Base-by-base conservation (phyloP, 2,888 invertebrate genomes). In the Sesia apiformis region DNA sequence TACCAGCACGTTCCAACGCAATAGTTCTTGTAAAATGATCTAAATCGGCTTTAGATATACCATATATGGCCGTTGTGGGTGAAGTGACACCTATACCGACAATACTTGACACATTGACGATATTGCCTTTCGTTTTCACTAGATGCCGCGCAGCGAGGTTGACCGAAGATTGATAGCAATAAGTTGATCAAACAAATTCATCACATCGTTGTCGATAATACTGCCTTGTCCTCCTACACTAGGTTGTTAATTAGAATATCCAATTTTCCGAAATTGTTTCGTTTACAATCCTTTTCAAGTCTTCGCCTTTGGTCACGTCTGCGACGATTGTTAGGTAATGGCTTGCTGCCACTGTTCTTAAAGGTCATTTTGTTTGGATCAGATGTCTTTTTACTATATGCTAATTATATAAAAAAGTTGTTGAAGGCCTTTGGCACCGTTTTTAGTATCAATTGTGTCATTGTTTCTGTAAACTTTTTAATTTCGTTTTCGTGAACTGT, bases 1-100 rank as follows among this genome's bases (percentile, higher is more conserved):
- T 93, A 0, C 90, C 58, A 40, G 93, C 94, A 50, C 95, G 80
- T 64, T 95, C 97, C 41, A 98, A 79, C 3, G 97, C 97, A 4
- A 92, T 86, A 72, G 96, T 96, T 65, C 93, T 91, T 0, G 97
- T 97, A 62, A 98, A 93, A 72, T 97, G 97, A 83, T 98, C 97
- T 5, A 97, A 76, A 3, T 96, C 95, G 40, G 54, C 54, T 42
- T 54, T 54, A 4, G 54, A 40, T 3, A 39, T 38, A 40, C n/a
- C 23, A 38, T 54, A 54, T 43, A 43, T 43, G n/a, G 46, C 46
- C 4, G 46, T 3, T 23, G 23, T 6, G 4, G 4, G 8, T 6
- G n/a, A 4, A 4, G 23, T 6, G 8, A 50, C 50, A 50, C 50
- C 38, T 0, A 6, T 56, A 56, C 51, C 63, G 2, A 56, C 55